Evolutionary conservation across 2,888 invertebrate genomes (phyloP), one percentile per base, ranked within the genome.

Genomic region (Carpatolechia fugitivella): DNA sequence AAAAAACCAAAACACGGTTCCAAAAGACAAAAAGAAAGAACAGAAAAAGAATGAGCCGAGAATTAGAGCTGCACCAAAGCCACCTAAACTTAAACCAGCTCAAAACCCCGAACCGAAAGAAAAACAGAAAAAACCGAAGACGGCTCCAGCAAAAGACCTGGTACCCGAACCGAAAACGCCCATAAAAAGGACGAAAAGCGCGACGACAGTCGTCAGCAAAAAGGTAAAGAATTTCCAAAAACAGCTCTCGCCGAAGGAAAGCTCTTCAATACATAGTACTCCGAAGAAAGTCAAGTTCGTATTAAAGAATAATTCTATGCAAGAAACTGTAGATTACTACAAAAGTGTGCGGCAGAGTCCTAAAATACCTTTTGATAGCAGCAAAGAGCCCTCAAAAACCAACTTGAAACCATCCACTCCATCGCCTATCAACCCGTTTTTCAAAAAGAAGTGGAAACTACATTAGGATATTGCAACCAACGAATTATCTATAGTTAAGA

Each of bases 371-470:
- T 96, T 91, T 61, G 95, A 96, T 72, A 92, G 95, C 0, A 89
- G 88, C 14, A 93, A 92, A 54, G 92, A 91, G 64, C 97, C 97
- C 0, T 73, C 74, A 0, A 94, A 94, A 64, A 94, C 96, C 0
- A 92, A 95, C n/a, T 76, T 96, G 1, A 96, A 96, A 70, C 91
- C 92, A 0, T 91, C 92, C 0, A 87, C 93, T 1, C 92, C 93
- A 0, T 94, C 94, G 0, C 95, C 95, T 0, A 93, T 95, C 0
- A 94, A 96, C 80, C 96, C 96, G 0, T 96, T 95, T 80, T 94
- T 94, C 66, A 93, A 91, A 66, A 92, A 88, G 64, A 92, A 91
- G 58, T 62, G 29, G 52, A 41, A 52, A 18, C 31, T 48, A 29
- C 14, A 48, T 82, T 77, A 0, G 72, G 62, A 16, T 1, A 16